Evolutionary conservation across 2,888 invertebrate species (phyloP), one percentile per base, ranked within the genome.

Genomic region (Atethmia centrago): DNA sequence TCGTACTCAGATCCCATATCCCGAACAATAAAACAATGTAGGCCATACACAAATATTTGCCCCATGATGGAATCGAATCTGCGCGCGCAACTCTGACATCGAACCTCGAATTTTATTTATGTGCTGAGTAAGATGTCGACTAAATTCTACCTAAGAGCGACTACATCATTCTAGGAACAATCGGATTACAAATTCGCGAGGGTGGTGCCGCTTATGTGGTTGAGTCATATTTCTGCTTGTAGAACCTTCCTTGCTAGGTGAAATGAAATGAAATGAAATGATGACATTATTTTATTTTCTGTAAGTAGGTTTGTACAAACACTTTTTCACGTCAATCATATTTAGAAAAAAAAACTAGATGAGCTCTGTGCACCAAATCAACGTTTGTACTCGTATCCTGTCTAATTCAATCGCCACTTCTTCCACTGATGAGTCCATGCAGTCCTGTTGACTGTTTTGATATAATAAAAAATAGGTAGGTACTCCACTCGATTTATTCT

Each of bases 41-140:
- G 47, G 28, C 36, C n/a, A 45, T 21, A 53, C 47, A 68, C 68
- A 75, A 61, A 77, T 75, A 55, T 68, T 75, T 31, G 3, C 31
- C 40, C 21, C 28, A 31, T 5, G n/a, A 40, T 16, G 31, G 40
- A 61, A 55, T 31, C 31, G 47, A 55, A 67, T 16, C 9, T 77
- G 77, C 61, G 77, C 53, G 75, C 75, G 59, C 75, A 77, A 19
- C 36, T 49, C 0, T 21, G 1, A 31, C 25, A 36, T 31, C 2
- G 16, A 53, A 45, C 36, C 7, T 10, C n/a, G 14, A 59, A n/a
- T 14, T 49, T 72, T 36, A 25, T 62, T 42, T 40, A n/a, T 49
- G 40, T 71, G 16, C 19, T 1, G 36, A 42, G 42, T 21, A 25
- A 51, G 5, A 19, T n/a, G 10, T n/a, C n/a, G 10, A 49, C 1